Percentiles rank a stretch among this genome's conserved stretches.
Evolutionary conservation across 2,888 invertebrate species (phyloP).

Genomic region (Icerya purchasi): DNA sequence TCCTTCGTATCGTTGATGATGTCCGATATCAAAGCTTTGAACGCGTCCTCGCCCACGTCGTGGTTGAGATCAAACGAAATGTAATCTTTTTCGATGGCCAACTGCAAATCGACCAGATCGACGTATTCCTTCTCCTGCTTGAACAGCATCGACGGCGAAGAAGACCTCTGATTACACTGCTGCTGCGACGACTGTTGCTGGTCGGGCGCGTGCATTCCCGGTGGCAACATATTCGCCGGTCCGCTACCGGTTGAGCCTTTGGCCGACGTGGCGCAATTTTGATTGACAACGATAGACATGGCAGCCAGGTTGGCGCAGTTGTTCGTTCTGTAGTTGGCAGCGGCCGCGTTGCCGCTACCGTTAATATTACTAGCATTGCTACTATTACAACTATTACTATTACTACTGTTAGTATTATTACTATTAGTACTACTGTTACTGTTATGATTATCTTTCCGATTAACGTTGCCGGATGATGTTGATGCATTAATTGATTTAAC

Average conservation of each 20-base stretch:
- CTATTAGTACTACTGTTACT: neutral
- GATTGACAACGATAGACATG: too few species aligned
- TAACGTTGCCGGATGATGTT: neutral
- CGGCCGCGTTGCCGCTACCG: neutral
- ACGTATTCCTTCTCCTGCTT: constrained; percentile 51
- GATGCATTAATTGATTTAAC: constrained; percentile 47
- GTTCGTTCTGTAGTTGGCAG: neutral
- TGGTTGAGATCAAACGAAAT: constrained; percentile 66
- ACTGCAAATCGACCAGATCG: constrained; percentile 65
- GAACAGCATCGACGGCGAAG: constrained; percentile 28
- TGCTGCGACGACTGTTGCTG: neutral
- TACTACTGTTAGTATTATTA: neutral
- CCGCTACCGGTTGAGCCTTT: neutral
- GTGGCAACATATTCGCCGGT: neutral
- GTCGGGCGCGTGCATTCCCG: neutral
- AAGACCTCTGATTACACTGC: neutral
- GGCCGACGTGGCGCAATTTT: too few species aligned
- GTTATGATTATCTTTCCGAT: neutral
- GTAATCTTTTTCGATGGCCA: constrained; percentile 56
- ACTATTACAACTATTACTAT: constrained; percentile 36
- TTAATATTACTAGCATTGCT: constrained; percentile 23
- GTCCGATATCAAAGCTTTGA: constrained; percentile 71
- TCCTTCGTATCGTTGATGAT: constrained; percentile 36
- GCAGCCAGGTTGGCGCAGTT: neutral
- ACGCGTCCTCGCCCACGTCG: constrained; percentile 47